phyloP scores from a whole-genome alignment of 2,888 invertebrate species.

The Poecilus cupreus region DNA sequence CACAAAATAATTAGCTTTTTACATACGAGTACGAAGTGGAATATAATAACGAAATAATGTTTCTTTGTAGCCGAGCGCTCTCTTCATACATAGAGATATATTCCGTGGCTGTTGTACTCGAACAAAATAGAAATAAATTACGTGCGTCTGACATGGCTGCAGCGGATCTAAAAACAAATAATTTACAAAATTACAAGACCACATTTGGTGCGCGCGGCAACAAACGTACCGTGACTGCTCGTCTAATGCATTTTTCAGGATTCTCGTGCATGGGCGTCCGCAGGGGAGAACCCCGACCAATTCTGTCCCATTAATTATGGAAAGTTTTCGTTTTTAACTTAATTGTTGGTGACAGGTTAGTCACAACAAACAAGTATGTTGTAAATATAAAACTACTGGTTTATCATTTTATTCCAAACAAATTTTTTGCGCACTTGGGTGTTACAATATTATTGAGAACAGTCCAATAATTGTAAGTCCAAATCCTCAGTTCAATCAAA shows the following conservation, averaged over 20 bases:
- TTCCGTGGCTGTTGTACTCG: not conserved
- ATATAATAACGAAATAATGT: not conserved
- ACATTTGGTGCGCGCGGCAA: slow-evolving; percentile 24
- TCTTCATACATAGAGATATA: slow-evolving; percentile 10
- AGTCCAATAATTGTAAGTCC: too few species aligned
- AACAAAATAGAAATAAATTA: slow-evolving; percentile 39
- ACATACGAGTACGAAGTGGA: not conserved
- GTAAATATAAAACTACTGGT: too few species aligned
- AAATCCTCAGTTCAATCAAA: too few species aligned
- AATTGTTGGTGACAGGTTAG: slow-evolving; percentile 4
- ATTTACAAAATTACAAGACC: slow-evolving; percentile 44
- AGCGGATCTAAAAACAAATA: slow-evolving; percentile 42
- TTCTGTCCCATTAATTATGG: not conserved
- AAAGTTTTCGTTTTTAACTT: slow-evolving; percentile 23
- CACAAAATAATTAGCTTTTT: slow-evolving; percentile 4
- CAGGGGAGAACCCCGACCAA: not conserved
- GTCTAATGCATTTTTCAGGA: slow-evolving; percentile 41
- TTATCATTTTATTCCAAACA: too few species aligned
- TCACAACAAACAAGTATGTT: not conserved
- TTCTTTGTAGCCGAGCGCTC: not conserved
- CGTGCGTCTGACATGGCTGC: slow-evolving; percentile 13
- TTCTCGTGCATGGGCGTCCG: slow-evolving; percentile 17
- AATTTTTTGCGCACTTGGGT: too few species aligned
- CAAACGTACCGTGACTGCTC: slow-evolving; percentile 39
- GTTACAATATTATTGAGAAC: too few species aligned